Conservation (phyloP, 2,113 vertebrate species). For the Myotis brandtii region DNA sequence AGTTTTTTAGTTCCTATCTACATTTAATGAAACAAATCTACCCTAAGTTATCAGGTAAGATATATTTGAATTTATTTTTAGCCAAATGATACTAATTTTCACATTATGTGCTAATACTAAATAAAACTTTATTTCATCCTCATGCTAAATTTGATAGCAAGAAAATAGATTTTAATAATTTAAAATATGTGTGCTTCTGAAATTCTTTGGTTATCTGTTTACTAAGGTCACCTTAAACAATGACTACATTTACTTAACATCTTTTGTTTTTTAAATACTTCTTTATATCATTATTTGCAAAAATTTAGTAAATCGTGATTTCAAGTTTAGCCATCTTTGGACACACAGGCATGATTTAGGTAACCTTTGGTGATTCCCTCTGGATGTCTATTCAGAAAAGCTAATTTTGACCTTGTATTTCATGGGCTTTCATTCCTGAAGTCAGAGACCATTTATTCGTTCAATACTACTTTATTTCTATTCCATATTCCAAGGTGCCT, state of each 20-base stretch:
- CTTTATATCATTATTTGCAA: constrained; percentile 33
- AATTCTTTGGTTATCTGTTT: background rate
- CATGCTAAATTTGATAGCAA: background rate
- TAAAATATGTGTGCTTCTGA: background rate
- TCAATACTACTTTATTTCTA: constrained; percentile 53
- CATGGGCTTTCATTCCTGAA: constrained; percentile 56
- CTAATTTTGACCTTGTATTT: constrained; percentile 40
- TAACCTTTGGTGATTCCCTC: background rate
- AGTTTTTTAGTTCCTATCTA: background rate
- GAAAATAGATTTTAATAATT: constrained; percentile 1
- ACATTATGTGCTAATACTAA: background rate
- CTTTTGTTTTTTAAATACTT: constrained; percentile 47
- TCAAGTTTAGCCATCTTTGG: background rate
- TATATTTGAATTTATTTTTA: background rate
- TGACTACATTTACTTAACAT: background rate
- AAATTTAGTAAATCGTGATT: background rate
- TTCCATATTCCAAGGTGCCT: constrained; percentile 68
- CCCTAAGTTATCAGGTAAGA: background rate
- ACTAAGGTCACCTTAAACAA: background rate
- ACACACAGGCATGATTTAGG: background rate
- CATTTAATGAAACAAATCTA: background rate
- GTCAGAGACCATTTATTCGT: constrained; percentile 56
- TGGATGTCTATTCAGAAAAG: constrained; percentile 56
- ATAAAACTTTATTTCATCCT: background rate
- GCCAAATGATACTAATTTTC: background rate